Evolutionary conservation across 2,888 invertebrate genomes (phyloP).

Genomic region (Drosophila diplacantha): DNA sequence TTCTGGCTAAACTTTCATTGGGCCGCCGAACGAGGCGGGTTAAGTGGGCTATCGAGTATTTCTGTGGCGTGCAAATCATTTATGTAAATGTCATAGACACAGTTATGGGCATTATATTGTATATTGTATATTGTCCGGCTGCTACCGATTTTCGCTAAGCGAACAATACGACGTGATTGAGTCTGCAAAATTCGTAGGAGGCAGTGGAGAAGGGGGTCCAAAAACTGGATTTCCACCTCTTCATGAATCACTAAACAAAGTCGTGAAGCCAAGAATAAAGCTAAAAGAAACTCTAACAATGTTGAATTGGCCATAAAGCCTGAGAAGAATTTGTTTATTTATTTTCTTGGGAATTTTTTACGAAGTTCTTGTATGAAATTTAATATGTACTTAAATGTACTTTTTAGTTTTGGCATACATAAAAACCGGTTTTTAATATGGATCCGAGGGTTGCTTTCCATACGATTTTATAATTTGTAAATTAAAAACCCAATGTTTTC

Average conservation of each 20-base stretch:
- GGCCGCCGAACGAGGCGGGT: conserved; percentile 9
- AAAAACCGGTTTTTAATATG: background rate
- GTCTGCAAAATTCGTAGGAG: conserved; percentile 10
- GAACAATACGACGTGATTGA: conserved; percentile 33
- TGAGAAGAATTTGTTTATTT: conserved; percentile 19
- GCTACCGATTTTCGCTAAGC: conserved; percentile 34
- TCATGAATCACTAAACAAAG: conserved; percentile 30
- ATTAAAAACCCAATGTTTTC: background rate
- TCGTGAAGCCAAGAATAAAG: conserved; percentile 22
- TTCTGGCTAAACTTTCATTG: conserved; percentile 51
- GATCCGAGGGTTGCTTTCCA: too few species aligned
- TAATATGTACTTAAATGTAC: background rate
- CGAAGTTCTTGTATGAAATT: background rate
- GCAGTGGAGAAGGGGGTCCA: background rate
- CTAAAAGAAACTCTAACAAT: conserved; percentile 14
- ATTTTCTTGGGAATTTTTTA: conserved; percentile 12
- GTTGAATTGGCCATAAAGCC: conserved; percentile 20
- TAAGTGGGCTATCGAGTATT: conserved; percentile 34
- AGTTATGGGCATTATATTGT: conserved; percentile 26
- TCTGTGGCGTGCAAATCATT: conserved; percentile 54
- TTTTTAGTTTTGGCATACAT: background rate
- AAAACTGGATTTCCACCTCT: conserved; percentile 25
- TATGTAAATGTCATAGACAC: conserved; percentile 53
- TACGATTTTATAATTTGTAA: background rate
- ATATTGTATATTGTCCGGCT: conserved; percentile 14